Evolutionary conservation across 2,888 invertebrate genomes (phyloP).

Genomic region (Hedya salicella): DNA sequence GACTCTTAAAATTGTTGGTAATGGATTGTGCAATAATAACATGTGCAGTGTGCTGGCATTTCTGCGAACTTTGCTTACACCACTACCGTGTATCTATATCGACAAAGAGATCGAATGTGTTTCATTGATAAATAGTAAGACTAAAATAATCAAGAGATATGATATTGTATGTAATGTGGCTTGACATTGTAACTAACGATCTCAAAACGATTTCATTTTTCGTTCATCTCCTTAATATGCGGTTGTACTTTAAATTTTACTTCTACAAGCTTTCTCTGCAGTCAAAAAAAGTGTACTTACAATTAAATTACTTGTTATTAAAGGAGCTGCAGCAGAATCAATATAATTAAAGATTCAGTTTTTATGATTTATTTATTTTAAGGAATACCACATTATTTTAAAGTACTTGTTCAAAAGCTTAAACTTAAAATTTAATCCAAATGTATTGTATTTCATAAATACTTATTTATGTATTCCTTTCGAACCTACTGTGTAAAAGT

Average conservation of each 20-base stretch:
- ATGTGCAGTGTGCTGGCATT: not conserved
- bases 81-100: constrained; percentile 18
- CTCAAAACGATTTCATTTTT: constrained; percentile 5
- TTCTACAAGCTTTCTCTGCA: too few species aligned
- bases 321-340: too few species aligned
- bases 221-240: not conserved
- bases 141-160: not conserved
- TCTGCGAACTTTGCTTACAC: constrained; percentile 11
- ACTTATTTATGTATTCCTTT: too few species aligned
- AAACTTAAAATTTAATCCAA: too few species aligned
- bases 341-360: too few species aligned
- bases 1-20: not conserved
- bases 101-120: not conserved
- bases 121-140: not conserved
- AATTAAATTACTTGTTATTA: too few species aligned
- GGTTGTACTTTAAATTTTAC: not conserved
- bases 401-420: too few species aligned
- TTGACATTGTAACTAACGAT: constrained; percentile 5
- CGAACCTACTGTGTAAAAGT: too few species aligned
- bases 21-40: not conserved
- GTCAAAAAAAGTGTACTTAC: too few species aligned
- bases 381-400: too few species aligned
- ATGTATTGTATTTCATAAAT: too few species aligned
- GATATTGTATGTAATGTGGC: not conserved
- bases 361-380: too few species aligned